Base-by-base conservation (phyloP, 1,140 invertebrate genomes). In the Drosophila sechellia region DNA sequence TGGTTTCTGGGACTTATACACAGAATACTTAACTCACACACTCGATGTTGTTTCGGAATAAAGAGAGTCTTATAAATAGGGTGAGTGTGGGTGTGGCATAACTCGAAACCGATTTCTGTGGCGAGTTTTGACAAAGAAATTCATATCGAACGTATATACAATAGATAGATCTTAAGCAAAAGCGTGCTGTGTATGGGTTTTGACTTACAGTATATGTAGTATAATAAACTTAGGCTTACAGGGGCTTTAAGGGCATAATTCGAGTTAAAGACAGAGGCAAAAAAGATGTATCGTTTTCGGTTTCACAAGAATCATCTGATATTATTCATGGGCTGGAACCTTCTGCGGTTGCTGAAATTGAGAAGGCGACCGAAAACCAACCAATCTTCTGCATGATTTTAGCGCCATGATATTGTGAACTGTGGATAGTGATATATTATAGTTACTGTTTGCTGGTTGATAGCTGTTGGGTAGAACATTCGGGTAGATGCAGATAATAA, bases 271-370 rank as follows among this genome's bases (percentile, higher is more conserved):
- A 31, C 61, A 70, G 53, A 39, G 55, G 49, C 50, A 59, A 40
- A 27, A 46, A 37, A 54, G 54, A 39, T 40, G n/a, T 40, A 34
- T 46, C 0, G 20, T 31, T 56, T 64, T 77, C 40, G 37, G 52
- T 63, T 61, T 65, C 48, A 54, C 60, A 49, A 48, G 50, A 57
- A 79, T 59, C 63, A 53, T 42, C 57, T 58, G 92, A 83, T 91
- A 90, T 90, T 91, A 93, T 93, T 93, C 49, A 63, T 56, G 59
- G 43, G 42, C n/a, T 63, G 34, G 58, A 94, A 93, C 94, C 95
- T 95, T 95, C 95, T 94, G 94, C 95, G 94, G 94, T 94, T 95
- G 95, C 95, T 95, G 95, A 95, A 94, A 66, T 93, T 93, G 95
- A 95, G 95, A 95, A 95, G 95, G 95, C 95, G 94, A 95, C 95